These are phyloP conservation scores for Turnix velox DNA, from an alignment of 2,113 vertebrate genomes.

Conservation along the genomic window DNA sequence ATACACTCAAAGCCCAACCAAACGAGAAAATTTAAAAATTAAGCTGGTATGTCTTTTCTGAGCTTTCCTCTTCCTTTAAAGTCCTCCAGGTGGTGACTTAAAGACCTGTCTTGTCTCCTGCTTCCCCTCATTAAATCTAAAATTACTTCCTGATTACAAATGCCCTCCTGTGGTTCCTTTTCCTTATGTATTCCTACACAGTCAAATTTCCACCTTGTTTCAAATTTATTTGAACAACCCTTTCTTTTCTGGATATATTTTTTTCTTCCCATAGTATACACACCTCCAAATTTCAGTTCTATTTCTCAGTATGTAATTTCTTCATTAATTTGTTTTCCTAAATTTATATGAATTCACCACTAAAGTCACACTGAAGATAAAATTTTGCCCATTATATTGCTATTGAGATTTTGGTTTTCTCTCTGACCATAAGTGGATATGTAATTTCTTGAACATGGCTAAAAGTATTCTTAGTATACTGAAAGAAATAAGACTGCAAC, in stretches of 20 bases:
- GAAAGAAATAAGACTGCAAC: neutral
- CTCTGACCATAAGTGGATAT: neutral
- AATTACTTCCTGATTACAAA: constrained; percentile 43
- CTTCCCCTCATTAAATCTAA: constrained; percentile 24
- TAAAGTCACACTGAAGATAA: neutral
- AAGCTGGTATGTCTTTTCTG: neutral
- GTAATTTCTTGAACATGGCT: neutral
- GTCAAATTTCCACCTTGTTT: neutral
- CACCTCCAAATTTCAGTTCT: neutral
- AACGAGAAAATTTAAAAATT: neutral
- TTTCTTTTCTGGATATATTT: neutral
- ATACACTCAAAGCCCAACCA: too few species aligned
- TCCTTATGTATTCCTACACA: neutral
- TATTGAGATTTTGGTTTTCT: neutral
- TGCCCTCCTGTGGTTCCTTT: neutral
- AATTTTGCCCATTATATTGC: neutral
- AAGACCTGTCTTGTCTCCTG: constrained; percentile 26
- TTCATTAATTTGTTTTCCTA: neutral
- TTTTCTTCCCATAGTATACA: neutral
- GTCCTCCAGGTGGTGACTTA: constrained; percentile 33
- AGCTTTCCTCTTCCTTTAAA: neutral
- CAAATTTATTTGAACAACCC: neutral
- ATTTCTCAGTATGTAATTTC: rapidly evolving
- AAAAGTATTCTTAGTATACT: neutral
- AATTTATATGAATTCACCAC: neutral